Conservation (phyloP, 1,140 invertebrate species). For the Heliothis subflexa region DNA sequence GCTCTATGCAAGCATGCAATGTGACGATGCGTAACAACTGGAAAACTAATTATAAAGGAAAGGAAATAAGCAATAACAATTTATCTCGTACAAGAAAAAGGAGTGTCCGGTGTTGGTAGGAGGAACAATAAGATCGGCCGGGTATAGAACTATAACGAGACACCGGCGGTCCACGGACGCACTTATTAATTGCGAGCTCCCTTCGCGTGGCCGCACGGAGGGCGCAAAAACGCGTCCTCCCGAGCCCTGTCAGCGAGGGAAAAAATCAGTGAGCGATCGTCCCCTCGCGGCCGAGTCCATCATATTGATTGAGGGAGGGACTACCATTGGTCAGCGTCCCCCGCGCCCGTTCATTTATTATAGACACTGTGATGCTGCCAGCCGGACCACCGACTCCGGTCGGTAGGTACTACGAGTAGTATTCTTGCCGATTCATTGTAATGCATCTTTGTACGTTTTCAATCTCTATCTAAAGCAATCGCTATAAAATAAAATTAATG, state of each 20-base stretch:
- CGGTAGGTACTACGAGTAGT: neutral
- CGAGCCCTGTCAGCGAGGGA: constrained; percentile 84
- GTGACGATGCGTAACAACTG: neutral
- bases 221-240: constrained; percentile 84
- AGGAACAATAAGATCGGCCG: constrained; percentile 37
- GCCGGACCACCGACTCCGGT: constrained; percentile 40
- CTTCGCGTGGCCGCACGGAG: constrained; percentile 72
- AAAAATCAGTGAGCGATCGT: constrained; percentile 86
- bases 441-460: constrained; percentile 34
- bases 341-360: constrained; percentile 84
- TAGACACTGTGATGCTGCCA: constrained; percentile 81
- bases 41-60: constrained; percentile 37
- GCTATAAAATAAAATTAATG: neutral
- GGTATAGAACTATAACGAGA: constrained; percentile 38
- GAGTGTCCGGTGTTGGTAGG: constrained; percentile 66
- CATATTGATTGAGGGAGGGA: constrained; percentile 86
- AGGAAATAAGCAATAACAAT: constrained; percentile 56
- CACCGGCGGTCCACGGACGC: constrained; percentile 60
- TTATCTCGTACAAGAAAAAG: constrained; percentile 69
- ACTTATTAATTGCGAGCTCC: constrained; percentile 84
- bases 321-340: constrained; percentile 81
- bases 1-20: neutral
- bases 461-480: neutral
- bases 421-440: constrained; percentile 47
- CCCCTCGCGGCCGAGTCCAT: constrained; percentile 84